A percentile compares a stretch with the other conserved stretches of the same genome.
These are phyloP conservation scores for Chloroceryle inda DNA, from an alignment of 2,797 vertebrate species.

Conservation along the genomic window DNA sequence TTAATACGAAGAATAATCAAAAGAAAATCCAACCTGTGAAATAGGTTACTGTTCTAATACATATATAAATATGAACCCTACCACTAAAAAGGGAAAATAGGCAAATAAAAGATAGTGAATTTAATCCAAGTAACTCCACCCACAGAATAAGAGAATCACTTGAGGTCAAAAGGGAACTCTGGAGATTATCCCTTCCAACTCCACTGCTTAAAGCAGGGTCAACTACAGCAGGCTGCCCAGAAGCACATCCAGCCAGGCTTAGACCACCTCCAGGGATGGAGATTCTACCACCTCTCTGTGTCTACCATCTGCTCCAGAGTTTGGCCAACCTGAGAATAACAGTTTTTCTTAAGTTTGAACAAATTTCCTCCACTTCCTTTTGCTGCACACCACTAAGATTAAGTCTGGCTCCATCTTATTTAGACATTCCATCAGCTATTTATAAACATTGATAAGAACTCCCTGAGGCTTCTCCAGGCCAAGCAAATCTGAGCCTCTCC, in stretches of 20 bases:
- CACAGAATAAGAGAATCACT: background rate
- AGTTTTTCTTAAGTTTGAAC: background rate
- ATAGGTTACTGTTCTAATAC: background rate
- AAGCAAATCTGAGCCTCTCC: no score
- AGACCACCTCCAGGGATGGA: background rate
- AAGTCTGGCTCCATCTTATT: background rate
- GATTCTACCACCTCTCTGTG: background rate
- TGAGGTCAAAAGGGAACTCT: background rate
- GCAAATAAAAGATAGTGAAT: background rate
- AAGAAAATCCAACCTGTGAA: background rate
- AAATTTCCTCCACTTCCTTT: background rate
- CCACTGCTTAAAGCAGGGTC: no score
- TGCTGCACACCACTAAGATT: background rate
- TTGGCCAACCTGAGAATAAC: background rate
- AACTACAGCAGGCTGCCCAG: background rate
- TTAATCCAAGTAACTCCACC: background rate
- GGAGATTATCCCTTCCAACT: background rate
- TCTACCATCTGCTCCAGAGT: background rate
- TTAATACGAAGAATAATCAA: background rate
- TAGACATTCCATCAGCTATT: background rate
- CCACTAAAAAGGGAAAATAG: background rate
- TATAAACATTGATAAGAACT: background rate
- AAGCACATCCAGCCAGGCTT: background rate
- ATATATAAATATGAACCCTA: background rate
- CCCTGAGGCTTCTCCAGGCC: no score